Conservation (phyloP, 2,888 invertebrate species). For the Chirona hameri region DNA sequence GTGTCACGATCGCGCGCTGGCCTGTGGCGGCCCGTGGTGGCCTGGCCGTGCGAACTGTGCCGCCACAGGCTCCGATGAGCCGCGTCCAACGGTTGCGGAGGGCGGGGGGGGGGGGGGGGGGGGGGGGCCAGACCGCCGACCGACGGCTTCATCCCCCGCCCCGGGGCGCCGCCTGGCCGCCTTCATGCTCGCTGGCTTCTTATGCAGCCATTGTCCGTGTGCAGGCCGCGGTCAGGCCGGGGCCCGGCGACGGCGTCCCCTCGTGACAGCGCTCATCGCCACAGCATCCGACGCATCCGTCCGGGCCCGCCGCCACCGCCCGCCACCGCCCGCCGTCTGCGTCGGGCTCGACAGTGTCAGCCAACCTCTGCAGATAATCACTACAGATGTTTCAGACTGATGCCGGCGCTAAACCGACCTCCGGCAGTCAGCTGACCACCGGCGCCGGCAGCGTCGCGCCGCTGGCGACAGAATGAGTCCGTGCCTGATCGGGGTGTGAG, state of each 20-base stretch:
- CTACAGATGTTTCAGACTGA: too few species aligned
- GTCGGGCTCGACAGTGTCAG: not conserved
- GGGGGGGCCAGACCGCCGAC: not conserved
- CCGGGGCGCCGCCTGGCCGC: not conserved
- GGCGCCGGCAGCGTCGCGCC: too few species aligned
- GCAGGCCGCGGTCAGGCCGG: not conserved
- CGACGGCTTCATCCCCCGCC: not conserved
- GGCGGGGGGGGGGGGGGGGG: too few species aligned
- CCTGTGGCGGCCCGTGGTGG: not conserved
- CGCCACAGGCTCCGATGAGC: not conserved
- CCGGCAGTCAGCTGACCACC: too few species aligned
- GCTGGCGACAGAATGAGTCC: too few species aligned
- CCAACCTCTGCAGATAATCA: too few species aligned
- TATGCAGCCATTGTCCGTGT: not conserved
- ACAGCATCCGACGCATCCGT: not conserved
- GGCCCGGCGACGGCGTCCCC: not conserved
- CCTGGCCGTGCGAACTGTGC: not conserved
- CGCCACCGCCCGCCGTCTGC: not conserved
- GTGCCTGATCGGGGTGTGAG: too few species aligned
- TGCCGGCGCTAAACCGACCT: too few species aligned
- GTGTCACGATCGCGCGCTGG: not conserved
- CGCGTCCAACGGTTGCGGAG: not conserved
- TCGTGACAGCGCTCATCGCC: not conserved
- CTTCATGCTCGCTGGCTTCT: conserved; percentile 12
- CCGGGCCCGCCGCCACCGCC: not conserved